Percentiles rank a stretch among this genome's conserved stretches.
These are phyloP conservation scores for Yponomeuta sedellus DNA, from an alignment of 2,888 invertebrate genomes.

Conservation along the genomic window DNA sequence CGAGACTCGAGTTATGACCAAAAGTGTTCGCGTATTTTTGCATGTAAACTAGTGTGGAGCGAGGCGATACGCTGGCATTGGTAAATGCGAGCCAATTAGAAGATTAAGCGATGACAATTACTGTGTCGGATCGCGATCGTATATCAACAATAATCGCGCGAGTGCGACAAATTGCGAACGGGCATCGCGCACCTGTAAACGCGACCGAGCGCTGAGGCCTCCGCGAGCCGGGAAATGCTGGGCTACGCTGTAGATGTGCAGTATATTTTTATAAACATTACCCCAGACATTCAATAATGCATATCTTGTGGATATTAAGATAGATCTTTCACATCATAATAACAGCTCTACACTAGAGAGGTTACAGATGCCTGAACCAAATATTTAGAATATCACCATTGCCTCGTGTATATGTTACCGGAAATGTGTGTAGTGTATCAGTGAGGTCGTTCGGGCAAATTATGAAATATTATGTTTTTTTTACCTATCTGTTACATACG, in stretches of 20 bases:
- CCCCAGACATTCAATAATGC: too few relatives aligned
- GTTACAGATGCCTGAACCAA: background rate
- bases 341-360: too few relatives aligned
- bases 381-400: too few relatives aligned
- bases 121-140: conserved; percentile 71
- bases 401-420: too few relatives aligned
- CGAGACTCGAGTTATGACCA: conserved; percentile 1
- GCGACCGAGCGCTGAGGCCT: conserved; percentile 28
- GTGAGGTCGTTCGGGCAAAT: too few relatives aligned
- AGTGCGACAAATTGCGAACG: conserved; percentile 69
- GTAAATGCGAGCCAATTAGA: conserved; percentile 76
- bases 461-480: too few relatives aligned
- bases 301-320: too few relatives aligned
- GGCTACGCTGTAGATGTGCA: conserved; percentile 15
- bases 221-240: conserved; percentile 17
- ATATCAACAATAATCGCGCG: conserved; percentile 76
- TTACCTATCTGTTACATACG: too few relatives aligned
- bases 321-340: too few relatives aligned
- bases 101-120: conserved; percentile 77
- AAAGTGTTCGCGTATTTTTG: conserved; percentile 14
- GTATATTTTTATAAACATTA: background rate
- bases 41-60: conserved; percentile 10
- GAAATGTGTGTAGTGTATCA: too few relatives aligned
- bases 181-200: conserved; percentile 53
- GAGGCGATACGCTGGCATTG: conserved; percentile 64